Evolutionary conservation across 2,113 vertebrate genomes (phyloP), one percentile per base, ranked within the genome.

Genomic region (Conger conger): DNA sequence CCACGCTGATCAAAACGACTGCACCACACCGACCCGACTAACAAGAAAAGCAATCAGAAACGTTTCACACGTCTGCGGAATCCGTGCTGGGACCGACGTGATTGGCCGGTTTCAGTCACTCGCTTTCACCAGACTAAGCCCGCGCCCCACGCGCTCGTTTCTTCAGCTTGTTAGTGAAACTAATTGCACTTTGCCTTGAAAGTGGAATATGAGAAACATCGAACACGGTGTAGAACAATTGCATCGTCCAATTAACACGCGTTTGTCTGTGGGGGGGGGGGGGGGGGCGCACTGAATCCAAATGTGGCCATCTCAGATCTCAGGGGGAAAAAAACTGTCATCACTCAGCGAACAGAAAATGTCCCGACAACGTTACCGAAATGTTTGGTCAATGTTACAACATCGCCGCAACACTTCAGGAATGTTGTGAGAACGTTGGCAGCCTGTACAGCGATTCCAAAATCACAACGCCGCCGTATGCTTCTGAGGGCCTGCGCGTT

Each of bases 121-220:
- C n/a, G 17, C 40, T 33, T 54, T 33, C 15, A 38, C 77, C 33
- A 15, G 11, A 23, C 20, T 83, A 83, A 18, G n/a, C n/a, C 15
- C 17, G 30, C 42, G 40, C 30, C 30, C 4, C 18, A 17, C 38
- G 36, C 40, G 18, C n/a, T 80, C 79, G 50, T 81, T 53, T 33
- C 13, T 50, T 16, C 27, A 81, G 79, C 79, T 50, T 81, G 42
- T 81, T 81, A 81, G 79, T n/a, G 42, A n/a, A n/a, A n/a, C n/a
- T n/a, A n/a, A n/a, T n/a, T n/a, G n/a, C n/a, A n/a, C n/a, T 63
- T 23, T 27, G 57, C 20, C 57, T 23, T 27, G 20, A 63, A 63
- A 0, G 27, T 27, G 4, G 20, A 20, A 16, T 20, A 63, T 27
- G 57, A 13, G 11, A 50, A 50, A 50, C 15, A 50, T 11, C 45